These are phyloP conservation scores for Fragum fragum DNA, from an alignment of 2,888 invertebrate genomes.

Conservation along the genomic window DNA sequence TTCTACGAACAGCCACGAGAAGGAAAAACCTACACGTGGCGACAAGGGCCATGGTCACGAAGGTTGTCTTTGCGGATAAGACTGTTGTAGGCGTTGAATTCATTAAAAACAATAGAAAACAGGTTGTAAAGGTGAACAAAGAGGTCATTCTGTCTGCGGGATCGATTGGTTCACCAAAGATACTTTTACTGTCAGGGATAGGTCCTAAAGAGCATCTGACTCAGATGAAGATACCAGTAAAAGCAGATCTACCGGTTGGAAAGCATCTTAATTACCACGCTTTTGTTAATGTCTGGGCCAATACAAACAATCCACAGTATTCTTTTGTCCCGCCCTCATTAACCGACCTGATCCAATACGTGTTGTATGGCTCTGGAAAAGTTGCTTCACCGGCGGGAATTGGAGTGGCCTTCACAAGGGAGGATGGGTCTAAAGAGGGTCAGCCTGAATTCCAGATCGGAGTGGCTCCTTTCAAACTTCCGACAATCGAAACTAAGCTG, in stretches of 20 bases:
- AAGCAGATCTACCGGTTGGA: conserved; percentile 82
- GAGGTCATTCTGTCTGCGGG: conserved; percentile 84
- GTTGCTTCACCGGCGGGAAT: conserved; percentile 10
- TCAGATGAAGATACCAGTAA: conserved; percentile 78
- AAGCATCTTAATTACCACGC: conserved; percentile 81
- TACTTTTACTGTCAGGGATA: conserved; percentile 85
- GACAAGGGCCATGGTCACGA: conserved; percentile 25
- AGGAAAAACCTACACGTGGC: conserved; percentile 30
- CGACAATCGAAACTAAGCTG: conserved; percentile 2
- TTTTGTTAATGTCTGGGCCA: neutral
- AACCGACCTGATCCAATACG: conserved; percentile 13
- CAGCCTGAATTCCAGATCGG: conserved; percentile 40
- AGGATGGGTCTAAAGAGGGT: conserved; percentile 4
- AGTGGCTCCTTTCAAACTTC: neutral
- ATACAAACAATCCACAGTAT: neutral
- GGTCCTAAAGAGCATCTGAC: conserved; percentile 84
- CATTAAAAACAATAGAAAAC: conserved; percentile 25
- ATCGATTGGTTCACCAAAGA: conserved; percentile 83
- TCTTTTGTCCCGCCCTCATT: neutral
- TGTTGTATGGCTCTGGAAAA: conserved; percentile 5
- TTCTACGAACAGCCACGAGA: conserved; percentile 1
- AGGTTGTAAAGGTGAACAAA: conserved; percentile 42
- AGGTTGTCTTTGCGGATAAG: conserved; percentile 24
- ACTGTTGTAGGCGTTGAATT: conserved; percentile 28
- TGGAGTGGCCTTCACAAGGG: conserved; percentile 18